Evolutionary conservation across 2,888 invertebrate genomes (phyloP).

Genomic region (Drosophila limbata): DNA sequence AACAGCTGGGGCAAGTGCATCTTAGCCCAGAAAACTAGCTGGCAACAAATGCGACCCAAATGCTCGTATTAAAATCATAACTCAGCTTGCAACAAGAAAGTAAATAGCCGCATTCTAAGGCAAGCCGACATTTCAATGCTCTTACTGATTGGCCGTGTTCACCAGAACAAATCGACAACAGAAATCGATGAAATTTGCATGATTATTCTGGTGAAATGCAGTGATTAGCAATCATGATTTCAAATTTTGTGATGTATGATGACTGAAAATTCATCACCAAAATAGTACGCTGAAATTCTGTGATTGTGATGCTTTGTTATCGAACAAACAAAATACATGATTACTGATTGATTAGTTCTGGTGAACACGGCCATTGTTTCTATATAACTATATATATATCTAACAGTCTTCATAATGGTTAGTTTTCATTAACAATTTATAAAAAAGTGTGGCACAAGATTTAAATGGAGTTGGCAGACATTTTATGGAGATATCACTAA

Average conservation of each 20-base stretch:
- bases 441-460: neutral
- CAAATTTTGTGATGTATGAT: too few relatives aligned
- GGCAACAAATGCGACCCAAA: constrained; percentile 20
- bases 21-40: constrained; percentile 36
- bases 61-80: constrained; percentile 15
- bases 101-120: neutral
- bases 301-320: too few relatives aligned
- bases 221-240: too few relatives aligned
- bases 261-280: too few relatives aligned
- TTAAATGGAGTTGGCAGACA: neutral
- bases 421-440: neutral
- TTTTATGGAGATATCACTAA: neutral
- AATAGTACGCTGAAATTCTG: too few relatives aligned
- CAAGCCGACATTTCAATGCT: neutral
- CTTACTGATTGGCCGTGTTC: too few relatives aligned
- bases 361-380: too few relatives aligned
- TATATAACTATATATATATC: neutral
- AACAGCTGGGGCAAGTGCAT: constrained; percentile 30
- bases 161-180: too few relatives aligned
- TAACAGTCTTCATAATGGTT: neutral
- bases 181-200: too few relatives aligned
- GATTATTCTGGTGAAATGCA: too few relatives aligned
- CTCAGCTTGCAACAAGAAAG: constrained; percentile 6
- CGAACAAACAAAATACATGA: too few relatives aligned
- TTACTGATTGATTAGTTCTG: too few relatives aligned